Conservation (phyloP, 2,888 invertebrate genomes). For the Galerucella calmariensis region DNA sequence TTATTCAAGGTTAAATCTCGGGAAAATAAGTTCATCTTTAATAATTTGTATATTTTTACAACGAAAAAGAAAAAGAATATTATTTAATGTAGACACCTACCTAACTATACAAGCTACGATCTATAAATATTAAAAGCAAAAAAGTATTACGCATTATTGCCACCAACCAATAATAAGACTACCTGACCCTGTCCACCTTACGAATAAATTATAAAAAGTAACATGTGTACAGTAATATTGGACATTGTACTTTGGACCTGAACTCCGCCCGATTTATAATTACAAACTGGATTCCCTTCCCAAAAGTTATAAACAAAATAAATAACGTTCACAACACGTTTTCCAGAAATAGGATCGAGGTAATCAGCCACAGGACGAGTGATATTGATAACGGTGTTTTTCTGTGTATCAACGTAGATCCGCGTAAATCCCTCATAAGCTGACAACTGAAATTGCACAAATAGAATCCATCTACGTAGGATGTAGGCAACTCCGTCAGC, state of each 20-base stretch:
- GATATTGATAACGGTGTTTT: constrained; percentile 4
- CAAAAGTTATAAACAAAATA: constrained; percentile 23
- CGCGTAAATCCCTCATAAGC: constrained; percentile 24
- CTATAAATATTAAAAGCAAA: too few species aligned
- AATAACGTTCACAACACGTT: constrained; percentile 1
- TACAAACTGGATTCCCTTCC: constrained; percentile 13
- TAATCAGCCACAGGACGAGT: constrained; percentile 1
- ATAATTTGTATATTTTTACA: too few species aligned
- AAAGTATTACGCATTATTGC: neutral
- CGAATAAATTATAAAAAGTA: neutral
- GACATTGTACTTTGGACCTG: constrained; percentile 24
- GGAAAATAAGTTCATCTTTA: too few species aligned
- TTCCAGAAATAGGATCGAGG: neutral
- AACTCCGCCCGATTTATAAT: constrained; percentile 11
- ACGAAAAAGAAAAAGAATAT: too few species aligned
- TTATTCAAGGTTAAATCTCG: too few species aligned
- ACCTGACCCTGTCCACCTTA: constrained; percentile 8
- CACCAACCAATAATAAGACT: neutral
- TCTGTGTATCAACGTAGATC: constrained; percentile 9
- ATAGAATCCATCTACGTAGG: neutral
- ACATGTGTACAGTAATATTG: neutral
- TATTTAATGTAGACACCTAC: too few species aligned
- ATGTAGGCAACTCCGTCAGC: constrained; percentile 25
- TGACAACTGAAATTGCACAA: constrained; percentile 13
- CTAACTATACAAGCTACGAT: neutral